Evolutionary conservation across 2,797 vertebrate species (phyloP).

Genomic region (Eulemur rubriventer): DNA sequence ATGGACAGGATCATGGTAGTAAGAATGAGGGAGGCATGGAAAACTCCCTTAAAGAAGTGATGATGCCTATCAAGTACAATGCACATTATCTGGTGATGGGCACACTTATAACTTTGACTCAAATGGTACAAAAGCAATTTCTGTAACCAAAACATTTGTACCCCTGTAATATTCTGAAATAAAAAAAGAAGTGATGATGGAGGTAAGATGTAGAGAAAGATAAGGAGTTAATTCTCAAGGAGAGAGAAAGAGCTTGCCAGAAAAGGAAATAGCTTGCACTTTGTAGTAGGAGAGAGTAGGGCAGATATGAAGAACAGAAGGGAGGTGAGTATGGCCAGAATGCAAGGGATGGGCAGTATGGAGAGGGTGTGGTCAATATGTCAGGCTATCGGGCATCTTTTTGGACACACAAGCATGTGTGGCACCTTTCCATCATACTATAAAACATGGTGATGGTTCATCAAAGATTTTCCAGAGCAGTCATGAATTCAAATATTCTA

Average conservation of each 20-base stretch:
- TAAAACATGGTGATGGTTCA: neutral
- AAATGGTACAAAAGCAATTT: too few relatives aligned
- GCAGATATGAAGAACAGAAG: slow-evolving; percentile 32
- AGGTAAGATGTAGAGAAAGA: neutral
- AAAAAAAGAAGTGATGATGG: neutral
- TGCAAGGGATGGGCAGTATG: neutral
- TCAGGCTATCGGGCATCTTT: neutral
- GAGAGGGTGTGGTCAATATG: neutral
- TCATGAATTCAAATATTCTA: slow-evolving; percentile 18
- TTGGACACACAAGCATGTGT: neutral
- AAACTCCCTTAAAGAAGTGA: slow-evolving; percentile 25
- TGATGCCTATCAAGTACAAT: neutral
- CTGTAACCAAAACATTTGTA: too few relatives aligned
- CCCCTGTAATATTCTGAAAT: too few relatives aligned
- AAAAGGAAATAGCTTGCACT: neutral
- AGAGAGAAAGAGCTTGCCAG: neutral
- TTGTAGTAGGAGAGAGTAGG: neutral
- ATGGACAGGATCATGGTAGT: neutral
- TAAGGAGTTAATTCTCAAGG: neutral
- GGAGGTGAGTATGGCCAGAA: neutral
- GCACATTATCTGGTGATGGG: too few relatives aligned
- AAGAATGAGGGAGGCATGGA: neutral
- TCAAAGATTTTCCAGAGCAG: neutral
- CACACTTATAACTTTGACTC: too few relatives aligned
- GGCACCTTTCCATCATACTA: neutral